Conservation (phyloP, 2,888 invertebrate species). For the Agrotis clavis region DNA sequence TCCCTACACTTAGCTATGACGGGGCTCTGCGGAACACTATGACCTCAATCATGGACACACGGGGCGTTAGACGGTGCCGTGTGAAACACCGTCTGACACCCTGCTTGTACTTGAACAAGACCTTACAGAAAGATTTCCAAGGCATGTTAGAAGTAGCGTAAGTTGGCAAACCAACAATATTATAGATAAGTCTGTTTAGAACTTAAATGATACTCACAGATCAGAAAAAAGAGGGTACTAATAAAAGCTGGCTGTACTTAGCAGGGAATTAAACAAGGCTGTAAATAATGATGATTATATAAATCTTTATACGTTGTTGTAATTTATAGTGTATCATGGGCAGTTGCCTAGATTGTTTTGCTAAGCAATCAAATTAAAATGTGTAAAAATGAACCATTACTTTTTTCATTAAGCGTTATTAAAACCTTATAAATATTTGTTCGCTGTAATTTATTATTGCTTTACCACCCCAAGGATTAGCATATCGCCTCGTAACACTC, state of each 20-base stretch:
- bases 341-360: too few species aligned
- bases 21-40: too few species aligned
- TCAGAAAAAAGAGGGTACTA: not conserved
- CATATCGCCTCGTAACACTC: slow-evolving; percentile 69
- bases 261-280: not conserved
- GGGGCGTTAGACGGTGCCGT: too few species aligned
- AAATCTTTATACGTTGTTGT: too few species aligned
- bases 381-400: slow-evolving; percentile 3
- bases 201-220: not conserved
- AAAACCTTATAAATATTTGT: slow-evolving; percentile 48
- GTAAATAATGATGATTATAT: not conserved
- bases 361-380: slow-evolving; percentile 7
- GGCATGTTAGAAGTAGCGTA: not conserved
- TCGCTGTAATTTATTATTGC: slow-evolving; percentile 65
- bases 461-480: slow-evolving; percentile 68
- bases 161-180: too few species aligned
- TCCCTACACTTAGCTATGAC: too few species aligned
- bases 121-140: not conserved
- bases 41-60: too few species aligned
- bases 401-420: slow-evolving; percentile 19
- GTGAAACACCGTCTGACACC: too few species aligned
- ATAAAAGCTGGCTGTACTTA: too few species aligned
- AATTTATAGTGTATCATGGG: too few species aligned
- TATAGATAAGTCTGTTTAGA: too few species aligned
- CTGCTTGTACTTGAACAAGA: too few species aligned